Conservation (phyloP, 2,797 vertebrate species). For the Siniperca undulata region DNA sequence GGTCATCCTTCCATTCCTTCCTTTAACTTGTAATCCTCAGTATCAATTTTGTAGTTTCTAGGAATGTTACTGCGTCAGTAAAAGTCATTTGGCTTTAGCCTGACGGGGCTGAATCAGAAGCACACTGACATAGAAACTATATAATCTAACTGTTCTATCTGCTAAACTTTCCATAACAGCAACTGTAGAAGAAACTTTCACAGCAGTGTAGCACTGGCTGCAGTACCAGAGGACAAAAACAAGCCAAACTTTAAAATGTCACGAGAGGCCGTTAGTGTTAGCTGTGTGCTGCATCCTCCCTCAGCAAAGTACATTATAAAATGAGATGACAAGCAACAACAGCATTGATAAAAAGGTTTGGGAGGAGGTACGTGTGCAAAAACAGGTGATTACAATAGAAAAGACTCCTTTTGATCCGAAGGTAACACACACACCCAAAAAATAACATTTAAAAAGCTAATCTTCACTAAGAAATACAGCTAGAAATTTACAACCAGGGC, state of each 20-base stretch:
- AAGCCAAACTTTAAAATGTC: constrained; percentile 15
- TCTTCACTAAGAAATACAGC: constrained; percentile 14
- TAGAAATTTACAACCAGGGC: constrained; percentile 43
- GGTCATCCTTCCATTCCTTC: too few relatives aligned
- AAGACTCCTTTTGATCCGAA: constrained; percentile 33
- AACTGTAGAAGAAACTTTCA: background rate
- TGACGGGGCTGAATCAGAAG: background rate
- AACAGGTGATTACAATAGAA: constrained; percentile 53
- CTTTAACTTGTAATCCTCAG: background rate
- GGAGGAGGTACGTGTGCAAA: constrained; percentile 69
- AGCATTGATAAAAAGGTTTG: constrained; percentile 45
- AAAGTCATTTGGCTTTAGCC: background rate
- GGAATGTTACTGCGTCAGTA: background rate
- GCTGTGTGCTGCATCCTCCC: constrained; percentile 24
- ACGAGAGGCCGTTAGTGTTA: background rate
- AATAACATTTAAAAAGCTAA: constrained; percentile 21
- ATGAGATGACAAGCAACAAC: constrained; percentile 69
- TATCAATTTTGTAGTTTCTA: background rate
- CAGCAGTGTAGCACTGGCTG: background rate
- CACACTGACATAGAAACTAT: background rate
- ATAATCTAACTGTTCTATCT: background rate
- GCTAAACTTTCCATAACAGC: background rate
- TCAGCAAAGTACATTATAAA: constrained; percentile 44
- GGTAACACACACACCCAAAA: constrained; percentile 38
- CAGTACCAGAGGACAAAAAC: constrained; percentile 1